A percentile compares a stretch with the other conserved stretches of the same genome.
Evolutionary conservation across 2,797 vertebrate genomes (phyloP).

Genomic region (Fratercula arctica): DNA sequence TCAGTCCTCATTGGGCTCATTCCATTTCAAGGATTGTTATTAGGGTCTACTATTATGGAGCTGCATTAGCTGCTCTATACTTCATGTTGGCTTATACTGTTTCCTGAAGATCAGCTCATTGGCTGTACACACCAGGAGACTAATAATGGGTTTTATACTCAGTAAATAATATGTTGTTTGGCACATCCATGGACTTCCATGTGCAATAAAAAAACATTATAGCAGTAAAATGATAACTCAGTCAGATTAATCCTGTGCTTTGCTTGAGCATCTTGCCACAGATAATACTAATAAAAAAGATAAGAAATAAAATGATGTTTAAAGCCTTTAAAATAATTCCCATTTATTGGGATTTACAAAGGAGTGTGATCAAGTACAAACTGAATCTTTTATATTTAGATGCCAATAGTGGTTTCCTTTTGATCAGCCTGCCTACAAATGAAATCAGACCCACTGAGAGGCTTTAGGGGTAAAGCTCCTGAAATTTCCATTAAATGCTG

Average conservation of each 20-base stretch:
- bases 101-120: neutral
- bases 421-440: neutral
- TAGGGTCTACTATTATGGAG: neutral
- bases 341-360: neutral
- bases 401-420: neutral
- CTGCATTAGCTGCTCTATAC: neutral
- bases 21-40: neutral
- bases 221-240: neutral
- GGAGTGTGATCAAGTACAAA: neutral
- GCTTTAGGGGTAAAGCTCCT: neutral
- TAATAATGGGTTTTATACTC: neutral
- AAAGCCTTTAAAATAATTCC: neutral
- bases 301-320: neutral
- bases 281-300: neutral
- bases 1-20: neutral
- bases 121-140: neutral
- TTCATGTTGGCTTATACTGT: neutral
- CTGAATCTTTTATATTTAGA: neutral
- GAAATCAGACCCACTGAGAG: neutral
- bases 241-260: neutral
- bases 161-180: neutral
- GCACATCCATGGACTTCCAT: neutral
- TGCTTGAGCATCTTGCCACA: neutral
- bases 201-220: neutral
- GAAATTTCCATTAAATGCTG: neutral